Percentiles rank a stretch among this genome's conserved stretches.
phyloP scores from a whole-genome alignment of 2,113 vertebrate genomes.

The Aegotheles bennettii region DNA sequence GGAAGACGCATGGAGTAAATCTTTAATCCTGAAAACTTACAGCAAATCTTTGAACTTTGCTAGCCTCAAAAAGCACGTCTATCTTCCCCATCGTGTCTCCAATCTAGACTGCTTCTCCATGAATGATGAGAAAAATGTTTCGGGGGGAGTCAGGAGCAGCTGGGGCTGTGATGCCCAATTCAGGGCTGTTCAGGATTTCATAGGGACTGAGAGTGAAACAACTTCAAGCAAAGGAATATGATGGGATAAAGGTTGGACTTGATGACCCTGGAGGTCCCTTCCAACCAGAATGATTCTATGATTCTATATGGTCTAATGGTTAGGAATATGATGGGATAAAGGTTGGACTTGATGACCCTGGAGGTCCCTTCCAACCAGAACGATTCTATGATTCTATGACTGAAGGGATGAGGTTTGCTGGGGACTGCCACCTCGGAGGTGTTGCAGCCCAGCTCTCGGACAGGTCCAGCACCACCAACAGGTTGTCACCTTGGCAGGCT shows the following conservation, averaged over 20 bases:
- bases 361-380: no score
- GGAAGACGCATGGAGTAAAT: conserved; percentile 13
- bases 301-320: no score
- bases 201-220: background rate
- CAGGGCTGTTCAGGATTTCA: background rate
- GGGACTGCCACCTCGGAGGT: background rate
- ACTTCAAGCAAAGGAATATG: no score
- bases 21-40: conserved; percentile 59
- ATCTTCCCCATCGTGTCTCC: background rate
- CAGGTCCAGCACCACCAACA: accelerated
- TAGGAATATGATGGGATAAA: no score
- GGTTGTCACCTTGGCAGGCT: background rate
- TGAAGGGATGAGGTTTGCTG: background rate
- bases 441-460: background rate
- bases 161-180: background rate
- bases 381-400: no score
- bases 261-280: no score
- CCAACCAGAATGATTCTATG: no score
- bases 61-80: conserved; percentile 32
- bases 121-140: background rate
- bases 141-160: background rate
- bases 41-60: conserved; percentile 57
- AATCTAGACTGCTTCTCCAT: background rate
- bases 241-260: no score
- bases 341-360: no score